Evolutionary conservation across 2,888 invertebrate genomes (phyloP), one percentile per base, ranked within the genome.

Genomic region (Lycophotia porphyrea): DNA sequence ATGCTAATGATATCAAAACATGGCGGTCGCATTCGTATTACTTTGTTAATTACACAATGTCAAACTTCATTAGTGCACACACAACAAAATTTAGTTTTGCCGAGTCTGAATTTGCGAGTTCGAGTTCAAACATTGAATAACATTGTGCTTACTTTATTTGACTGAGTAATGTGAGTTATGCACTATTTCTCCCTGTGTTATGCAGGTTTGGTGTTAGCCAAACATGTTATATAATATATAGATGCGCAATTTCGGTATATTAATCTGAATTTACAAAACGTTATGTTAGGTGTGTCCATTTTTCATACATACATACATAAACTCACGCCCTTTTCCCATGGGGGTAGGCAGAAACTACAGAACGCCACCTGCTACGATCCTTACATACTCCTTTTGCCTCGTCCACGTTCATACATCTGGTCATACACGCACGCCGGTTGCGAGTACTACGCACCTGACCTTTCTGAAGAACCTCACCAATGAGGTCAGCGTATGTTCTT

Each of bases 1-100:
- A 72, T 67, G 77, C 76, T 89, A 87, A 90, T 87, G 80, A 87
- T 87, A 82, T 85, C 72, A 84, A 88, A 88, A 90, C 80, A 88
- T 60, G 58, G 76, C 68, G 66, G 71, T 65, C 66, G 74, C 39
- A 76, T 78, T 76, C 58, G 52, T 76, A 66, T 74, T 82, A 78
- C 73, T 79, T 82, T 78, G 78, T 78, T 84, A 80, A 84, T 80
- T 81, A 80, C 49, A 79, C 78, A 76, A 80, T 81, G 76, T 82
- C 75, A 75, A 88, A 85, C 84, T 88, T 81, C 71, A 77, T 83
- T 85, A 80, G 71, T 76, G 84, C 78, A 74, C 39, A 79, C 74
- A 80, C 71, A 83, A 72, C 80, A 71, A 71, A 76, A 83, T 79
- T 69, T 11, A 65, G 79, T 88, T 78, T 67, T 44, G 74, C 42